Conservation (phyloP, 1,140 invertebrate species). For the Drosophila pseudoananassae region DNA sequence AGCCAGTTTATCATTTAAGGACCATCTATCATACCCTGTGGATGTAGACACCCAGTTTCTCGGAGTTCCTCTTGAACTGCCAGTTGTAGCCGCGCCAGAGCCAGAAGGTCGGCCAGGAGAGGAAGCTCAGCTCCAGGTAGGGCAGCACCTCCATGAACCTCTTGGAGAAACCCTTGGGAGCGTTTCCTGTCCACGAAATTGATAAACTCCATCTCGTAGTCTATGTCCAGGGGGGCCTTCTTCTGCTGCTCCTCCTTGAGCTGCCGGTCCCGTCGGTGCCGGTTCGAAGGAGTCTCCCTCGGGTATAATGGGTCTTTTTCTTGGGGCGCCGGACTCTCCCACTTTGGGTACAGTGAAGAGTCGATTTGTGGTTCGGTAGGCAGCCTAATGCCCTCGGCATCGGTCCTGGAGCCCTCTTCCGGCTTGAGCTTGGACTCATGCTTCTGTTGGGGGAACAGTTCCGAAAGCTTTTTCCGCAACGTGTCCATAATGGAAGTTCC, state of each 20-base stretch:
- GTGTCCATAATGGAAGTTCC: slow-evolving; percentile 6
- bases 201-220: slow-evolving; percentile 51
- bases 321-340: too few relatives aligned
- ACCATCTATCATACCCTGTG: slow-evolving; percentile 40
- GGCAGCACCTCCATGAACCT: slow-evolving; percentile 57
- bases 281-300: slow-evolving; percentile 2
- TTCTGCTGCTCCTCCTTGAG: not conserved
- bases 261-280: not conserved
- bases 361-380: not conserved
- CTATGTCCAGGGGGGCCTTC: not conserved
- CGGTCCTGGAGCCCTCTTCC: not conserved
- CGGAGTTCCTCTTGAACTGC: slow-evolving; percentile 44
- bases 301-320: not conserved
- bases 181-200: slow-evolving; percentile 60
- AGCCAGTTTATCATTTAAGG: not conserved
- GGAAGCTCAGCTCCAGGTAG: slow-evolving; percentile 52
- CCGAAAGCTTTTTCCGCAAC: slow-evolving; percentile 10
- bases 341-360: not conserved
- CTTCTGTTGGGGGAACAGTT: not conserved
- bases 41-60: slow-evolving; percentile 57
- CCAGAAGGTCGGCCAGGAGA: slow-evolving; percentile 71
- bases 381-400: not conserved
- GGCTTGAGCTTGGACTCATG: not conserved
- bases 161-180: slow-evolving; percentile 48
- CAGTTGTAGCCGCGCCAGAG: slow-evolving; percentile 62